Base-by-base conservation (phyloP, 2,113 vertebrate genomes). In the Sinocyclocheilus maitianheensis region DNA sequence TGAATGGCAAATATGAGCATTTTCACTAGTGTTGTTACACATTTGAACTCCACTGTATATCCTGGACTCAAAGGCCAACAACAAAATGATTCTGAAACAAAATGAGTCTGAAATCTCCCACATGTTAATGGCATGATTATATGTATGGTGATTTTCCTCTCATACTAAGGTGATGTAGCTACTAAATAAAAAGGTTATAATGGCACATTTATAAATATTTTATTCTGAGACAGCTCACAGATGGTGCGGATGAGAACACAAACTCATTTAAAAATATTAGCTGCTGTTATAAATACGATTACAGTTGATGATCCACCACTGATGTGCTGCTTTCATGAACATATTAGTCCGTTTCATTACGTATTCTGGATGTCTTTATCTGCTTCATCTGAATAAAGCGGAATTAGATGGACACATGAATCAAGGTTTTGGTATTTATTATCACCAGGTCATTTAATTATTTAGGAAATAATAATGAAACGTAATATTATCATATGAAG, bases 141-240 rank as follows among this genome's bases (percentile, higher is more conserved):
- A 69, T 86, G 85, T 86, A 3, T 77, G 46, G 20, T 10, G 84
- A 76, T 67, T 37, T 43, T 51, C 88, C n/a, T 58, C 37, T 87
- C 80, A 3, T 58, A 55, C 53, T 55, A 20, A 34, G 48, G 48
- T 34, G 51, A 55, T 20, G 26, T 46, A 46, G 8, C 43, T 77
- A 20, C 8, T 60, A 74, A 77, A 83, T 63, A 87, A 85, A 90
- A 85, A 77, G 53, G 43, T 69, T 80, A n/a, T 22, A 22, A 60
- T 72, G 65, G 48, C 26, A 30, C n/a, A 22, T 43, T 55, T 48
- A 81, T 46, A 48, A 37, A 74, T 30, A 48, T 24, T 46, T 8
- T 60, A 10, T 22, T 60, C 7, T 0, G 58, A 60, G 20, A 22
- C 58, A 10, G 6, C 18, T n/a, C 58, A 22, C 4, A 67, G 53